Conservation (phyloP, 1,140 invertebrate species). For the Drosophila ohnishii region DNA sequence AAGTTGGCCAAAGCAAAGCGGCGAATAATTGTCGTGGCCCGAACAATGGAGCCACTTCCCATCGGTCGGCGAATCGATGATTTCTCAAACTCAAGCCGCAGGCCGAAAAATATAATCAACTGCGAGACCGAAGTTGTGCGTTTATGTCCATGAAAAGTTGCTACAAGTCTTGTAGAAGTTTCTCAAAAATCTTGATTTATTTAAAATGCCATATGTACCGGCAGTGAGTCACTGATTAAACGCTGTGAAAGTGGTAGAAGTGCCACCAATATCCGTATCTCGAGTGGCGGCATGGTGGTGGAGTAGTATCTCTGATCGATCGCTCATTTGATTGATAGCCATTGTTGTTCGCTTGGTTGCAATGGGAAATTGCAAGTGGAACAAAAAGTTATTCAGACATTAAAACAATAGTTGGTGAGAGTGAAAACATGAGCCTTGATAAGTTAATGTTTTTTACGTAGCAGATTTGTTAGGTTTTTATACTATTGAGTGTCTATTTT, state of each 20-base stretch:
- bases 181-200: constrained; percentile 14
- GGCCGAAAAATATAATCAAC: constrained; percentile 12
- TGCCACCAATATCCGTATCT: constrained; percentile 8
- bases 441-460: neutral
- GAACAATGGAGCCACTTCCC: constrained; percentile 36
- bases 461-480: neutral
- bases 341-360: constrained; percentile 17
- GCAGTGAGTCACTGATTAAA: constrained; percentile 41
- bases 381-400: constrained; percentile 31
- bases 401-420: constrained; percentile 31
- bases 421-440: constrained; percentile 11
- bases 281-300: neutral
- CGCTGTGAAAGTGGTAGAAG: constrained; percentile 48
- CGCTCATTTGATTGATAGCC: constrained; percentile 39
- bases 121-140: neutral
- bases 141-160: constrained; percentile 26
- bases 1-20: constrained; percentile 45
- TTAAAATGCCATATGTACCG: constrained; percentile 1
- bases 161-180: neutral
- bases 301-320: constrained; percentile 39
- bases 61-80: constrained; percentile 16
- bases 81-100: constrained; percentile 10
- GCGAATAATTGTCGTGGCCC: constrained; percentile 44
- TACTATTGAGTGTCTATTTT: neutral
- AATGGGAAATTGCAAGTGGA: constrained; percentile 37